A percentile compares a stretch with the other conserved stretches of the same genome.
Conservation (phyloP, 1,140 invertebrate species). For the Notospermus geniculatus region DNA sequence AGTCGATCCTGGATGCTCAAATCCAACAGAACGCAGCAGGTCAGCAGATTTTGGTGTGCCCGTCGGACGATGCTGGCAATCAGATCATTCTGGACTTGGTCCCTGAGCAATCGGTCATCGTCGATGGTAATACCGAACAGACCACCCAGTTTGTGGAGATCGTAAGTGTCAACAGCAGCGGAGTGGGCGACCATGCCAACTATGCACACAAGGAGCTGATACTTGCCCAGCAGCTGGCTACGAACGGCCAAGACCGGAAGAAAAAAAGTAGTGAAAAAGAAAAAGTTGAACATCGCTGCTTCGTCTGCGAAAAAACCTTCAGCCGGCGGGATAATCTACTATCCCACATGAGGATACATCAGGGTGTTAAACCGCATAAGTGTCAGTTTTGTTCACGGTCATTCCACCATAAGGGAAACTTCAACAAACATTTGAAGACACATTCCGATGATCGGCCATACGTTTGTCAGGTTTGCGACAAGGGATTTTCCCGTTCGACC, state of each 20-base stretch:
- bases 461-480: neutral
- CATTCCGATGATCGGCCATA: slow-evolving; percentile 2
- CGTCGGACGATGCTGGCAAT: no score
- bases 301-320: neutral
- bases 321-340: neutral
- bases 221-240: neutral
- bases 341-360: neutral
- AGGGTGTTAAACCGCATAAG: slow-evolving; percentile 4
- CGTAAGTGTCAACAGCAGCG: no score
- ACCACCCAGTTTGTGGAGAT: no score
- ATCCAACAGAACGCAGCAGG: no score
- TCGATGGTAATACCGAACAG: no score
- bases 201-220: no score
- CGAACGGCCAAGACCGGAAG: neutral
- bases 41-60: no score
- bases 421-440: neutral
- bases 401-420: neutral
- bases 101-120: no score
- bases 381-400: neutral
- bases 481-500: no score
- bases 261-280: neutral
- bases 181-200: no score
- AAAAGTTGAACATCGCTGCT: neutral
- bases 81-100: no score
- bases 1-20: no score